A percentile compares a stretch with the other conserved stretches of the same genome.
These are phyloP conservation scores for Clarias fuscus DNA, from an alignment of 2,797 vertebrate species.

Conservation along the genomic window DNA sequence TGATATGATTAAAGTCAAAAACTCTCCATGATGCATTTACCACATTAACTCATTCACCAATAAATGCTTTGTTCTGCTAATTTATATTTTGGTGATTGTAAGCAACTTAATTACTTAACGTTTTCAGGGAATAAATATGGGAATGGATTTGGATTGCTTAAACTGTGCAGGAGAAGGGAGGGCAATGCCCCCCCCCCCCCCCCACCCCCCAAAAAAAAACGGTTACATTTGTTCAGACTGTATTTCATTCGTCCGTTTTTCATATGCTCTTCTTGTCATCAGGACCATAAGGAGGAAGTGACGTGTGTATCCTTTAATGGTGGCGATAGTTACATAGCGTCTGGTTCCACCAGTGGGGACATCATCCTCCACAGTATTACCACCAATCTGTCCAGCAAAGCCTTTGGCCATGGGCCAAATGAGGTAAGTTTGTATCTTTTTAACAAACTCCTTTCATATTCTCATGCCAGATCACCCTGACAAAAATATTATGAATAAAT, in stretches of 20 bases:
- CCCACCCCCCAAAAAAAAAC: neutral
- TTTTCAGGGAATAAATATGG: neutral
- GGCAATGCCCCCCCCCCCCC: too few relatives aligned
- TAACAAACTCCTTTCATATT: neutral
- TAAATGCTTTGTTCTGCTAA: neutral
- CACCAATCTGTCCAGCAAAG: constrained; percentile 89
- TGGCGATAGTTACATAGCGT: constrained; percentile 88
- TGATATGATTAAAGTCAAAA: neutral
- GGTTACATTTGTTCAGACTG: neutral
- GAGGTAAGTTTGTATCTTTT: constrained; percentile 74
- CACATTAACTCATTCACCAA: neutral
- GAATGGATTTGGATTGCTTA: neutral
- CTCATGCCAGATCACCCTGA: neutral
- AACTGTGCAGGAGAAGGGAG: neutral
- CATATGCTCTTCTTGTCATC: constrained; percentile 17
- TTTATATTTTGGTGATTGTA: neutral
- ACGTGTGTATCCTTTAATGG: constrained; percentile 89
- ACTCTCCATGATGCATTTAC: neutral
- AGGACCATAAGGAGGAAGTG: constrained; percentile 95
- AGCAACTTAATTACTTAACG: neutral
- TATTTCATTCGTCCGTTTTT: neutral
- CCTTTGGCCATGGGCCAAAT: constrained; percentile 87
- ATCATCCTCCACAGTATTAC: constrained; percentile 91
- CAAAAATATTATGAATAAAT: constrained; percentile 4
- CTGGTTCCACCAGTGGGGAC: constrained; percentile 93